A percentile compares a stretch with the other conserved stretches of the same genome.
Conservation (phyloP, 2,113 vertebrate species). For the Atractosteus spatula region DNA sequence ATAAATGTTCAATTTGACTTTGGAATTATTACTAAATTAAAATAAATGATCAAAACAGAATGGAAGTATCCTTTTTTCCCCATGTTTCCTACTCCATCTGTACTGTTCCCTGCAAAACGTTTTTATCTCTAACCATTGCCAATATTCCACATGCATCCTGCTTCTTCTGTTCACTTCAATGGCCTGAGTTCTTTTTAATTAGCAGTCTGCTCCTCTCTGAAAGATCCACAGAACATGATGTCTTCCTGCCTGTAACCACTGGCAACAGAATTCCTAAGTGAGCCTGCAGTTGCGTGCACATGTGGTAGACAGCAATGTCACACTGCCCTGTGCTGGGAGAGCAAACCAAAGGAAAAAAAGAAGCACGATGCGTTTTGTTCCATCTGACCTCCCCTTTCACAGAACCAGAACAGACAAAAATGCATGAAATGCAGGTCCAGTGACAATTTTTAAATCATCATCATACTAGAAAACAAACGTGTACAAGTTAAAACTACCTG, state of each 20-base stretch:
- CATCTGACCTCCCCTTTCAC: neutral
- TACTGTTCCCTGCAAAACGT: conserved; percentile 8
- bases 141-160: conserved; percentile 9
- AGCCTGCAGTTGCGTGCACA: neutral
- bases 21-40: conserved; percentile 6
- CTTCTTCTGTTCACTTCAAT: conserved; percentile 11
- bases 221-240: neutral
- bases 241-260: conserved; percentile 16
- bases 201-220: conserved; percentile 1
- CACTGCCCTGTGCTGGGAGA: neutral
- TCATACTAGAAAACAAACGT: no score
- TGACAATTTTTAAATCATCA: no score
- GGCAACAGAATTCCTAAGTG: conserved; percentile 8
- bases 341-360: neutral
- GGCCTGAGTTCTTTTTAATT: conserved; percentile 22
- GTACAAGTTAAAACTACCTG: no score
- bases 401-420: neutral
- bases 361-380: neutral
- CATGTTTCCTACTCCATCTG: neutral
- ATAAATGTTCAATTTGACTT: conserved; percentile 12
- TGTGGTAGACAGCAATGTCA: neutral
- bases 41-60: neutral
- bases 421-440: no score
- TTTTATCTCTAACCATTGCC: conserved; percentile 11
- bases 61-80: neutral